These are phyloP conservation scores for Lacerta viridis DNA, from an alignment of 2,797 vertebrate genomes.

Conservation along the genomic window DNA sequence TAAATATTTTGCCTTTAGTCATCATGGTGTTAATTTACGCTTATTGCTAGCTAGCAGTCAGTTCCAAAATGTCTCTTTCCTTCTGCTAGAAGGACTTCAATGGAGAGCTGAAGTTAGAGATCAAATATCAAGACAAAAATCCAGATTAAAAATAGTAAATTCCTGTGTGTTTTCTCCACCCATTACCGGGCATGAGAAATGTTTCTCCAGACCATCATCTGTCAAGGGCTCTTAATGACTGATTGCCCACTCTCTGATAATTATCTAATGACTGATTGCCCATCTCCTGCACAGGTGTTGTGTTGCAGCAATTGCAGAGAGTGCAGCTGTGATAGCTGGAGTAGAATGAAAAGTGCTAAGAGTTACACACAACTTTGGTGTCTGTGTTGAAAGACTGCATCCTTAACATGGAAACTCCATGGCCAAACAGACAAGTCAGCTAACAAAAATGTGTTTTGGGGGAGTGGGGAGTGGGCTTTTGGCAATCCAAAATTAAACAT, in stretches of 20 bases:
- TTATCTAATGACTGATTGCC: neutral
- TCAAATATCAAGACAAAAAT: neutral
- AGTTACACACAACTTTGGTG: neutral
- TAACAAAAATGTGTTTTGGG: neutral
- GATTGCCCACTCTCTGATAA: neutral
- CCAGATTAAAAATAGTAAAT: neutral
- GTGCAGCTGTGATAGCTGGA: neutral
- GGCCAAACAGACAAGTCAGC: neutral
- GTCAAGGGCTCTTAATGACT: slow-evolving; percentile 10
- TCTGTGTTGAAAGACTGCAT: neutral
- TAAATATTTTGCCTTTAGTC: slow-evolving; percentile 11
- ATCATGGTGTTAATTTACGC: neutral
- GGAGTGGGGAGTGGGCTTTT: no score
- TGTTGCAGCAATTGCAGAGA: neutral
- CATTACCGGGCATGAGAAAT: neutral
- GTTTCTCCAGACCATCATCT: neutral
- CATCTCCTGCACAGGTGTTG: neutral
- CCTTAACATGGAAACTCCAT: neutral
- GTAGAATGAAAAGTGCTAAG: neutral
- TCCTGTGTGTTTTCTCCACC: neutral
- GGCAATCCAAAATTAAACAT: neutral
- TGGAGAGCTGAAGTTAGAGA: neutral
- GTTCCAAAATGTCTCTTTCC: neutral
- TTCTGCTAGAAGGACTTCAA: neutral
- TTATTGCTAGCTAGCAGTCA: neutral